These are phyloP conservation scores for Hipposideros larvatus DNA, from an alignment of 2,797 vertebrate genomes.

Conservation along the genomic window DNA sequence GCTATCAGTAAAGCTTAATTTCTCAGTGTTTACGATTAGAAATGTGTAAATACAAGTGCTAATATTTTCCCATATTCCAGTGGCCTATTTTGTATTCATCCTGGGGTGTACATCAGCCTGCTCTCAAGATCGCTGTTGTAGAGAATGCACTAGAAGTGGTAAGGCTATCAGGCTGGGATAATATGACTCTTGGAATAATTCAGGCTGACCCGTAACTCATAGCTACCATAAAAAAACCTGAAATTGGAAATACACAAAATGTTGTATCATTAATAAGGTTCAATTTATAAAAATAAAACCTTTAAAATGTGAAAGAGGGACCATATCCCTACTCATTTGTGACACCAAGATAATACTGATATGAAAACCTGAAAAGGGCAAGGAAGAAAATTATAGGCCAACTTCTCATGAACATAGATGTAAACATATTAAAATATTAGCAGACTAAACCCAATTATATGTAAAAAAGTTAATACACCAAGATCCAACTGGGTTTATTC, in stretches of 20 bases:
- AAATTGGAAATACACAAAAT: background rate
- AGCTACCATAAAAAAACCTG: background rate
- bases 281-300: conserved; percentile 5
- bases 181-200: background rate
- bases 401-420: background rate
- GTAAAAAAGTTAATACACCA: background rate
- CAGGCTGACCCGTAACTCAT: background rate
- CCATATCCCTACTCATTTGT: background rate
- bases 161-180: background rate
- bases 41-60: background rate
- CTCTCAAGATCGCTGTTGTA: background rate
- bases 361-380: background rate
- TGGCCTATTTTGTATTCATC: background rate
- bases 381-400: background rate
- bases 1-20: background rate
- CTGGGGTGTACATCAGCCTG: background rate
- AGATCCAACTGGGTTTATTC: background rate
- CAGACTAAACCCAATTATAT: background rate
- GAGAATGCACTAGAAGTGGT: background rate
- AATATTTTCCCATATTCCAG: background rate
- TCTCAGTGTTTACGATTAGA: background rate
- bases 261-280: background rate
- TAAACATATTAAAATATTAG: background rate
- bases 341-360: background rate
- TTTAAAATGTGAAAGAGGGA: background rate